Base-by-base conservation (phyloP, 2,888 invertebrate species). In the Pyrgus malvae region DNA sequence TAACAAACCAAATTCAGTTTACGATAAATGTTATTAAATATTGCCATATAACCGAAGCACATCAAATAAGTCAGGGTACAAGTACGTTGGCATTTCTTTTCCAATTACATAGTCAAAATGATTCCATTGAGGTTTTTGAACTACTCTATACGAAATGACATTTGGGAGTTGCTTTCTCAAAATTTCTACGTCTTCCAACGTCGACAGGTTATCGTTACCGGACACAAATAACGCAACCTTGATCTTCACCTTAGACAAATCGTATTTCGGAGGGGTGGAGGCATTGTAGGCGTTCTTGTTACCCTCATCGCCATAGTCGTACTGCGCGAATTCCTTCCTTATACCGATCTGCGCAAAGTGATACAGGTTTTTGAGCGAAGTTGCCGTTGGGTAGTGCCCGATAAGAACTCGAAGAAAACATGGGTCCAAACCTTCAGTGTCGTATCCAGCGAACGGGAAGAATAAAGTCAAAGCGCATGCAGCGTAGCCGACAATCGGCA, bases 21-120 rank as follows among this genome's bases (percentile, higher is more conserved):
- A 1, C 29, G 11, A 11, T n/a, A 2, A 2, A n/a, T 29, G n/a
- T 2, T 4, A 29, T 14, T 37, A 37, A 38, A 9, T 25, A 31
- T 31, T 21, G 9, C 40, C 49, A 29, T 40, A 49, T 1, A 12
- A 12, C 17, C 21, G 25, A 6, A 44, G 42, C 6, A 69, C 48
- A 16, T 67, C 48, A 17, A 66, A 57, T 58, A 74, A 56, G 25
- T 64, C 53, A 0, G 65, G 67, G 25, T 61, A 70, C 11, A 72
- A 48, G 40, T 66, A 63, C 4, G 23, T 16, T 8, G 58, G 27
- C 61, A 67, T 65, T 16, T 63, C 53, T 33, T 57, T 33, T 1
- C 70, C 75, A 64, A 64, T 69, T n/a, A 69, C 44, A 35, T 63
- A 64, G 40, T 75, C 72, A 3, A 63, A 16, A 27, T 77, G 75